phyloP scores from a whole-genome alignment of 2,888 invertebrate genomes.

The Julus scandinavius region DNA sequence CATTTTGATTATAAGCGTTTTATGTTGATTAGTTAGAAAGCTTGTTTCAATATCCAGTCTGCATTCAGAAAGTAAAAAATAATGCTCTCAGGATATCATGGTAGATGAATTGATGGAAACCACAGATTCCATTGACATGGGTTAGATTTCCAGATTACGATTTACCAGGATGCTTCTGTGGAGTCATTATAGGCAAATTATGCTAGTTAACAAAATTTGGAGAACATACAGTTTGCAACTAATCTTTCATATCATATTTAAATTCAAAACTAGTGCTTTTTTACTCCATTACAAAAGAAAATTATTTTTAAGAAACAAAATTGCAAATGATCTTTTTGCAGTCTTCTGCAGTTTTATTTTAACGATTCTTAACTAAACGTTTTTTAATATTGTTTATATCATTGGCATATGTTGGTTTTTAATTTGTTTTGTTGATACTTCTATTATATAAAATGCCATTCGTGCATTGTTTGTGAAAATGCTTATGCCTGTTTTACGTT shows the following conservation, averaged over 20 bases:
- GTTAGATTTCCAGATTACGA: too few relatives aligned
- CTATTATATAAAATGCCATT: constrained; percentile 47
- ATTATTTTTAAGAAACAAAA: neutral
- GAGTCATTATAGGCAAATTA: too few relatives aligned
- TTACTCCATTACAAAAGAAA: neutral
- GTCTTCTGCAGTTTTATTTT: constrained; percentile 4
- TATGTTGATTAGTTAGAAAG: constrained; percentile 8
- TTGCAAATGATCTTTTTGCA: neutral
- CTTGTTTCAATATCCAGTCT: neutral
- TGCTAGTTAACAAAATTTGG: neutral
- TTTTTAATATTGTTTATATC: constrained; percentile 30
- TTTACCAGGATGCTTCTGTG: too few relatives aligned
- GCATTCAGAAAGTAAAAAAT: neutral
- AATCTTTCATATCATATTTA: neutral
- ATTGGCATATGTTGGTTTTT: constrained; percentile 46
- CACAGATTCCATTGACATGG: too few relatives aligned
- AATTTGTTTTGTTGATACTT: constrained; percentile 26
- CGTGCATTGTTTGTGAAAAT: constrained; percentile 20
- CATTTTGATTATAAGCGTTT: neutral
- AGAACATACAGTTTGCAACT: neutral
- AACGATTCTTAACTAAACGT: neutral
- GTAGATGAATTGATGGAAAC: too few relatives aligned
- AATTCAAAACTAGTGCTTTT: neutral
- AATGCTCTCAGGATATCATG: too few relatives aligned
- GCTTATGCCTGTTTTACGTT: constrained; percentile 47